Evolutionary conservation across 2,888 invertebrate species (phyloP).

Genomic region (Xanthia togata): DNA sequence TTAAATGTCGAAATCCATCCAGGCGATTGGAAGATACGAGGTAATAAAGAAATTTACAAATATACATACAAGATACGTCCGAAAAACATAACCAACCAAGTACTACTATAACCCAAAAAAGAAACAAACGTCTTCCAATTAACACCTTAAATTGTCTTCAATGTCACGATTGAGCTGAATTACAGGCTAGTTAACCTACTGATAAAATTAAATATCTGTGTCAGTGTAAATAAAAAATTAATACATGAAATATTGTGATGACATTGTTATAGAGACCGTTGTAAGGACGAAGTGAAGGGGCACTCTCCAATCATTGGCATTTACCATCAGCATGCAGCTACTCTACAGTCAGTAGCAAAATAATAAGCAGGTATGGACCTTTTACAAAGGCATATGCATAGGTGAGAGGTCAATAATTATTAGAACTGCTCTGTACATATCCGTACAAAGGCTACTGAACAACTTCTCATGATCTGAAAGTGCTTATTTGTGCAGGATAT

Average conservation of each 20-base stretch:
- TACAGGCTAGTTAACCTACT: not conserved
- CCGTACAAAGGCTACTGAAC: not conserved
- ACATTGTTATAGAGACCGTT: not conserved
- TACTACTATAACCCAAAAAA: not conserved
- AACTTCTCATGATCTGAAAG: too few species aligned
- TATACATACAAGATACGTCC: too few species aligned
- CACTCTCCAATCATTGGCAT: slow-evolving; percentile 34
- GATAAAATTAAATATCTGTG: not conserved
- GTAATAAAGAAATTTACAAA: too few species aligned
- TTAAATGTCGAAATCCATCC: too few species aligned
- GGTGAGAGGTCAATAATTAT: not conserved
- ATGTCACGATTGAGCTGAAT: not conserved
- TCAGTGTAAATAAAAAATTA: not conserved
- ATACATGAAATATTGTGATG: not conserved
- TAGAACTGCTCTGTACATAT: not conserved
- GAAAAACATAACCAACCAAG: too few species aligned
- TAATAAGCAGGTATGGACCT: not conserved
- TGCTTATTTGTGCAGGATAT: too few species aligned
- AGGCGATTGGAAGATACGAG: too few species aligned
- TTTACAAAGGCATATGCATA: not conserved
- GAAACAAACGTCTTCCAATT: not conserved
- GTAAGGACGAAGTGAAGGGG: slow-evolving; percentile 59
- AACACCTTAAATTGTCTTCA: not conserved
- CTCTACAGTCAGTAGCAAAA: slow-evolving; percentile 11
- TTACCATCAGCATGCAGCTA: not conserved